Percentiles rank a stretch among this genome's conserved stretches.
These are phyloP conservation scores for Platycnemis pennipes DNA, from an alignment of 2,888 invertebrate species.

Conservation along the genomic window DNA sequence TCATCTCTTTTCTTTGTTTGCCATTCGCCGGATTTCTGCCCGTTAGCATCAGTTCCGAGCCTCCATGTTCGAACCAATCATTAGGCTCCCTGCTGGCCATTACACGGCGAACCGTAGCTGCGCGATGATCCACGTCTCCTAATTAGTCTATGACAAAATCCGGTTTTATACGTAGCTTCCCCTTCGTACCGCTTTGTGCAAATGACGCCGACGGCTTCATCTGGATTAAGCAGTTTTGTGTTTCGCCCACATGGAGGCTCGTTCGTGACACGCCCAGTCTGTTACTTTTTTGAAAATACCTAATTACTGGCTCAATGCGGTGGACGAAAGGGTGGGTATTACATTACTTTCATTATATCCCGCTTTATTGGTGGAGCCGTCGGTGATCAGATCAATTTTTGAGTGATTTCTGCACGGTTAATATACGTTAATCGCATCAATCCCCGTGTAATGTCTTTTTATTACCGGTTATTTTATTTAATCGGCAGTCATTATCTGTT, in stretches of 20 bases:
- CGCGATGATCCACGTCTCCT: constrained; percentile 12
- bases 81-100: not conserved
- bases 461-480: not conserved
- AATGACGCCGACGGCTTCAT: not conserved
- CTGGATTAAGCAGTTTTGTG: not conserved
- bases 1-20: not conserved
- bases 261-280: not conserved
- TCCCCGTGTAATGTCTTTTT: not conserved
- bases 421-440: not conserved
- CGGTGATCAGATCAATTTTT: not conserved
- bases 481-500: not conserved
- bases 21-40: not conserved
- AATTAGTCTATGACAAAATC: constrained; percentile 34
- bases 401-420: not conserved
- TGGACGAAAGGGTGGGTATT: not conserved
- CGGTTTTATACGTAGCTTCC: not conserved
- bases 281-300: not conserved
- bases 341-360: not conserved
- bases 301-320: not conserved
- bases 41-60: not conserved
- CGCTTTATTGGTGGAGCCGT: not conserved
- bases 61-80: not conserved
- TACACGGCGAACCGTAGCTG: not conserved
- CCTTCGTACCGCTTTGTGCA: not conserved
- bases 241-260: not conserved